These are phyloP conservation scores for Meliscaeva auricollis DNA, from an alignment of 2,888 invertebrate species.

Conservation along the genomic window DNA sequence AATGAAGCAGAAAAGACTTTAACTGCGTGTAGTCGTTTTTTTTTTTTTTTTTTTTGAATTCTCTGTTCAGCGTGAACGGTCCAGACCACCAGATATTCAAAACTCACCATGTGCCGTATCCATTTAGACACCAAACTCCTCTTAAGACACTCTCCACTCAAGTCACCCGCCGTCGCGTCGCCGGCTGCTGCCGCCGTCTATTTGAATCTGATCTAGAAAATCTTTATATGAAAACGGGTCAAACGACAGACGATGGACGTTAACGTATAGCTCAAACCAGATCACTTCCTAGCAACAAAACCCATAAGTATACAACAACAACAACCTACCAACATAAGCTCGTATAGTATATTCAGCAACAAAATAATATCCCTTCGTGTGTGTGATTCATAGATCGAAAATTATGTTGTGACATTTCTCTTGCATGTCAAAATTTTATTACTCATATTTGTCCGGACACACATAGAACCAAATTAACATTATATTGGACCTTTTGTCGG, in stretches of 20 bases:
- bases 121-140: conserved; percentile 54
- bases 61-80: conserved; percentile 2
- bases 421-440: conserved; percentile 79
- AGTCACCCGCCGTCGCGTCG: not conserved
- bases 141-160: conserved; percentile 42
- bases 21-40: conserved; percentile 45
- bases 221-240: conserved; percentile 11
- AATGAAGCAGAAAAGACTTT: conserved; percentile 51
- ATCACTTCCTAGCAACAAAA: conserved; percentile 33
- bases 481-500: conserved; percentile 76
- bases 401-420: conserved; percentile 79
- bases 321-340: conserved; percentile 8
- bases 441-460: conserved; percentile 77
- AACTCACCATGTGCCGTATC: conserved; percentile 70
- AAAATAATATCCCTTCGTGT: conserved; percentile 73
- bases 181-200: conserved; percentile 5
- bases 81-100: conserved; percentile 62
- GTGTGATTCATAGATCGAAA: conserved; percentile 78
- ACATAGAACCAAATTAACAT: conserved; percentile 77
- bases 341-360: conserved; percentile 21
- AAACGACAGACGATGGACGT: conserved; percentile 28
- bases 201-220: conserved; percentile 64
- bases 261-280: conserved; percentile 29
- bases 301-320: conserved; percentile 10
- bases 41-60: not conserved